Evolutionary conservation across 2,888 invertebrate species (phyloP).

Genomic region (Uloborus plumipes): DNA sequence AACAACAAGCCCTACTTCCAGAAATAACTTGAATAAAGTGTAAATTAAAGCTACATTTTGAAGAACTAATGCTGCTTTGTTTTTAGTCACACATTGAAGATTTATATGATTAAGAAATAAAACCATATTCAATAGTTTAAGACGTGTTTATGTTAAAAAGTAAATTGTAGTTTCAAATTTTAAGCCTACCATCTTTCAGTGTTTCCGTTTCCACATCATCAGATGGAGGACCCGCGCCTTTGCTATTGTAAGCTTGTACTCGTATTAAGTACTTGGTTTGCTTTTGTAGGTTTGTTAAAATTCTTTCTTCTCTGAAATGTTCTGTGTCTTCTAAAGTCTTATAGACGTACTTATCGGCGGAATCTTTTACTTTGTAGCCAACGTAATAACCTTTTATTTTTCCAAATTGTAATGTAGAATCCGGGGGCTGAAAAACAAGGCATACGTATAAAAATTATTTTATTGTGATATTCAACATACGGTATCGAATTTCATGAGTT

Average conservation of each 20-base stretch:
- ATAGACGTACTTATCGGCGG: constrained; percentile 70
- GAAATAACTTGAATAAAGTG: no score
- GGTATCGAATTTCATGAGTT: no score
- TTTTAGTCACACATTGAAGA: background rate
- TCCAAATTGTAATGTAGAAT: constrained; percentile 69
- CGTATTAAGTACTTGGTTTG: constrained; percentile 66
- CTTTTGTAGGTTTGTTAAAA: constrained; percentile 70
- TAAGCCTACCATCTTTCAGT: constrained; percentile 50
- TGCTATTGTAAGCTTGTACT: constrained; percentile 63
- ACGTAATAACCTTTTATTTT: constrained; percentile 71
- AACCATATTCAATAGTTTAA: no score
- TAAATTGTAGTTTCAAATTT: background rate
- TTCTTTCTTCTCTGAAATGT: constrained; percentile 55
- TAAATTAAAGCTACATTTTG: no score
- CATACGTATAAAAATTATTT: no score
- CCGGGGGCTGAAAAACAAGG: constrained; percentile 68
- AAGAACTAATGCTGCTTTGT: no score
- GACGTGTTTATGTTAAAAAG: no score
- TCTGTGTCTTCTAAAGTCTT: constrained; percentile 67
- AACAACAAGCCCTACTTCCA: background rate
- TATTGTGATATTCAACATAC: no score
- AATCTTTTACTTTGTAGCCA: constrained; percentile 70
- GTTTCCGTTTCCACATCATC: constrained; percentile 51
- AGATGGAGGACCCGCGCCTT: constrained; percentile 62
- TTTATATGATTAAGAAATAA: background rate